A percentile compares a stretch with the other conserved stretches of the same genome.
Conservation (phyloP, 2,888 invertebrate genomes). For the Eristalis intricaria region DNA sequence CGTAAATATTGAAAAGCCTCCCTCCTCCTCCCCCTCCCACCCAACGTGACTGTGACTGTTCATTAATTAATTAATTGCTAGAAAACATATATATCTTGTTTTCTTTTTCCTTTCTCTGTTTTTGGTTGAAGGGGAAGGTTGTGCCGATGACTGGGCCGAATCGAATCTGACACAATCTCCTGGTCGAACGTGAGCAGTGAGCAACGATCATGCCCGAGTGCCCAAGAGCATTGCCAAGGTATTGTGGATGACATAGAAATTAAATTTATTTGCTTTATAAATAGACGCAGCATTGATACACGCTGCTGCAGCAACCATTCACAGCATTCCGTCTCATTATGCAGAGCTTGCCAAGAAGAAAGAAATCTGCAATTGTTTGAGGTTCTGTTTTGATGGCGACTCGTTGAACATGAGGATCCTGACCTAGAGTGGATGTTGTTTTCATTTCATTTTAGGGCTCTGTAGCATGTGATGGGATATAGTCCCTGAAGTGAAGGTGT, state of each 20-base stretch:
- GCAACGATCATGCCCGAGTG: slow-evolving; percentile 22
- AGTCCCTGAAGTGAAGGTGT: not conserved
- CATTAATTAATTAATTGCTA: slow-evolving; percentile 59
- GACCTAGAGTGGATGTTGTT: slow-evolving; percentile 54
- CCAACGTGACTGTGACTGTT: not conserved
- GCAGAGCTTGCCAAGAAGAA: slow-evolving; percentile 45
- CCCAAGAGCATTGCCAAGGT: slow-evolving; percentile 68
- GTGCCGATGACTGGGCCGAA: slow-evolving; percentile 47
- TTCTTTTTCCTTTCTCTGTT: not conserved
- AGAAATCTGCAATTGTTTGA: slow-evolving; percentile 3
- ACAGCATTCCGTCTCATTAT: slow-evolving; percentile 51
- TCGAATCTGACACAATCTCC: slow-evolving; percentile 7
- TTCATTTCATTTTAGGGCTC: slow-evolving; percentile 32
- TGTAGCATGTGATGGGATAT: not conserved
- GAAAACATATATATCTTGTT: slow-evolving; percentile 27
- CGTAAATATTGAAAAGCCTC: slow-evolving; percentile 16
- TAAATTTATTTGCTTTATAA: slow-evolving; percentile 55
- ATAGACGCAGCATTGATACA: slow-evolving; percentile 35
- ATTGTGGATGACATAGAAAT: slow-evolving; percentile 56
- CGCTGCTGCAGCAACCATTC: slow-evolving; percentile 26
- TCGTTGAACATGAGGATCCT: slow-evolving; percentile 15
- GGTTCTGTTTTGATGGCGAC: not conserved
- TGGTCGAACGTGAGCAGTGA: slow-evolving; percentile 26
- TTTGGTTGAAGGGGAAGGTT: slow-evolving; percentile 64
- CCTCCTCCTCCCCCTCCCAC: not conserved